These are phyloP conservation scores for Apostichopus californicus DNA, from an alignment of 35 echinoderm and acorn worm species.

Conservation along the genomic window DNA sequence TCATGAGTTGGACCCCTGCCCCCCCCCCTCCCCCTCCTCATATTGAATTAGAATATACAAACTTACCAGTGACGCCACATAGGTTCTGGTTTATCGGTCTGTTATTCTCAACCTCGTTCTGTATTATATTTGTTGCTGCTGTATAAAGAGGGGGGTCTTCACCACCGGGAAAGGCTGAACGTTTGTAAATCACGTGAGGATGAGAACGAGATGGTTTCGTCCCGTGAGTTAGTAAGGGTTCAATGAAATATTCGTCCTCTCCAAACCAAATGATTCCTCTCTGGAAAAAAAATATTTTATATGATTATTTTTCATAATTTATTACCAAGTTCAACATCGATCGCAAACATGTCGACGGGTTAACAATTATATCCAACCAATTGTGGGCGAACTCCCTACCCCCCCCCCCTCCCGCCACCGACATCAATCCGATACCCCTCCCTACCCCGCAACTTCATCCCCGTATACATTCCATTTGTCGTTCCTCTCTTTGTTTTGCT, in stretches of 20 bases:
- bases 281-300: conserved; percentile 42
- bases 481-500: no score
- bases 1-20: no score
- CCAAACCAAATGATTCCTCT: conserved; percentile 65
- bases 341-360: no score
- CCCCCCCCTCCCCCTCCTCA: no score
- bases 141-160: neutral
- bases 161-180: conserved; percentile 36
- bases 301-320: no score
- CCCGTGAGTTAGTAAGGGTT: conserved; percentile 58
- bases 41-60: neutral
- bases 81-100: neutral
- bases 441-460: no score
- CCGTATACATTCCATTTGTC: no score
- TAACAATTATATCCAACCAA: no score
- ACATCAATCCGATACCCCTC: no score
- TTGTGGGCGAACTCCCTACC: no score
- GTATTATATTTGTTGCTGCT: neutral
- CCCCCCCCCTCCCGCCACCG: no score
- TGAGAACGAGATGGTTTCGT: conserved; percentile 4
- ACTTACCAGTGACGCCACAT: conserved; percentile 56
- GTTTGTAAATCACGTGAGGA: conserved; percentile 67
- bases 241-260: conserved; percentile 74
- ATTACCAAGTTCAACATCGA: no score
- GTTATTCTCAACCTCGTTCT: neutral